A percentile compares a stretch with the other conserved stretches of the same genome.
Conservation (phyloP, 92 coral and sea anemone species). For the Siderastrea siderea region DNA sequence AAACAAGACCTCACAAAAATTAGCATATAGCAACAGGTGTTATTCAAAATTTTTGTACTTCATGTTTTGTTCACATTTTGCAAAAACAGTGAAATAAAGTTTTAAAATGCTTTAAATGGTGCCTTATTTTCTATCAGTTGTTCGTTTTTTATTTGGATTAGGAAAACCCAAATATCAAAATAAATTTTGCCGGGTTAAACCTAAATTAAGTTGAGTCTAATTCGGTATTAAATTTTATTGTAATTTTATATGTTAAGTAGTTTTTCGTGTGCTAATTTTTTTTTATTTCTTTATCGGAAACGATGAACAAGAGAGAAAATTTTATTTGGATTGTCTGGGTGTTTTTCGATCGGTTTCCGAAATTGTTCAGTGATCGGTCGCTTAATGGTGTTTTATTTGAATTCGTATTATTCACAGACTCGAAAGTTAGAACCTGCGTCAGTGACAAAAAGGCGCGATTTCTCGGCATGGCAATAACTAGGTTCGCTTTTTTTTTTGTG, state of each 20-base stretch:
- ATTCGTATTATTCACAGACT: too few relatives aligned
- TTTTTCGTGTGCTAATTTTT: background rate
- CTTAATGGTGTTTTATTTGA: background rate
- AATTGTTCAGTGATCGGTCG: background rate
- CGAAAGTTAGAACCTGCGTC: too few relatives aligned
- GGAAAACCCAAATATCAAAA: too few relatives aligned
- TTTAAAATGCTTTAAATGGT: too few relatives aligned
- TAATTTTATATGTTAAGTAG: background rate
- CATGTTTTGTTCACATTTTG: background rate
- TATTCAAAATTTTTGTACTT: background rate
- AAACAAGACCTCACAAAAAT: too few relatives aligned
- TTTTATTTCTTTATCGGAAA: background rate
- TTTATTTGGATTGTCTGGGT: too few relatives aligned
- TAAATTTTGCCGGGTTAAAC: too few relatives aligned
- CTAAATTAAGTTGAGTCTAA: background rate
- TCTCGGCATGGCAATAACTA: background rate
- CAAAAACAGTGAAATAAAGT: too few relatives aligned
- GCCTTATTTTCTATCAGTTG: background rate
- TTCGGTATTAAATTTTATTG: too few relatives aligned
- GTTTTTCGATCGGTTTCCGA: background rate
- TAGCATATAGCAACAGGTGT: slow-evolving; percentile 22
- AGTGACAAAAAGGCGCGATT: background rate
- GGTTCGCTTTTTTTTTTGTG: too few relatives aligned
- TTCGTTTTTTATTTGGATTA: background rate
- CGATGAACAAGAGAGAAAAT: background rate